phyloP scores from a whole-genome alignment of 2,888 invertebrate genomes.

The Oscheius onirici region DNA sequence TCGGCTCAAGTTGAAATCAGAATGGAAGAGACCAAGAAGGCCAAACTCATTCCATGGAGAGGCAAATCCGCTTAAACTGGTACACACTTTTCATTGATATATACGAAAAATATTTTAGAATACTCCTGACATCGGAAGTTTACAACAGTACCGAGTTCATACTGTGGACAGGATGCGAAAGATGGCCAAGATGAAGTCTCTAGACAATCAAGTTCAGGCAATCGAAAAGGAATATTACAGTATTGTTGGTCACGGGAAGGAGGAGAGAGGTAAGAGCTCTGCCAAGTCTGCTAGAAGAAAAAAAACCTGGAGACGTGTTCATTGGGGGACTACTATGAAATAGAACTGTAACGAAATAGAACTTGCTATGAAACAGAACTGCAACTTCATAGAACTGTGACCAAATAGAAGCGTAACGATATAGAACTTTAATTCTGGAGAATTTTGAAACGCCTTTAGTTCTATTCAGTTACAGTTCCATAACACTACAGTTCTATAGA shows the following conservation, averaged over 20 bases:
- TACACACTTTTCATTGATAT: neutral
- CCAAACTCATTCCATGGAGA: constrained; percentile 67
- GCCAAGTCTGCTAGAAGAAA: too few relatives aligned
- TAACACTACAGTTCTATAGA: too few relatives aligned
- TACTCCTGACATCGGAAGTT: neutral
- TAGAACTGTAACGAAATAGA: too few relatives aligned
- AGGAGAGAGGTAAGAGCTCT: constrained; percentile 5
- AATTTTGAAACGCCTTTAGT: too few relatives aligned
- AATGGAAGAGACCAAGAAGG: constrained; percentile 42
- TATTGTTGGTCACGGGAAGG: constrained; percentile 4
- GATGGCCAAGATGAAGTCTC: constrained; percentile 10
- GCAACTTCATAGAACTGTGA: too few relatives aligned
- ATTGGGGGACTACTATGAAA: too few relatives aligned
- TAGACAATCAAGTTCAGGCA: constrained; percentile 17
- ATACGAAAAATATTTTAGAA: neutral
- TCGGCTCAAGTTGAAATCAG: constrained; percentile 37
- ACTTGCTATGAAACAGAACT: too few relatives aligned
- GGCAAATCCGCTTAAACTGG: constrained; percentile 36
- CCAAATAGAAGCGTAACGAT: too few relatives aligned
- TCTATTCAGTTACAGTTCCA: too few relatives aligned
- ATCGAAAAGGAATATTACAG: constrained; percentile 25
- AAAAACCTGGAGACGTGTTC: too few relatives aligned
- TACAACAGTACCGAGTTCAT: constrained; percentile 7
- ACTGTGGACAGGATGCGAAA: constrained; percentile 16
- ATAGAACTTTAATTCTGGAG: too few relatives aligned